Evolutionary conservation across 2,113 vertebrate genomes (phyloP).

Genomic region (Heterotis niloticus): DNA sequence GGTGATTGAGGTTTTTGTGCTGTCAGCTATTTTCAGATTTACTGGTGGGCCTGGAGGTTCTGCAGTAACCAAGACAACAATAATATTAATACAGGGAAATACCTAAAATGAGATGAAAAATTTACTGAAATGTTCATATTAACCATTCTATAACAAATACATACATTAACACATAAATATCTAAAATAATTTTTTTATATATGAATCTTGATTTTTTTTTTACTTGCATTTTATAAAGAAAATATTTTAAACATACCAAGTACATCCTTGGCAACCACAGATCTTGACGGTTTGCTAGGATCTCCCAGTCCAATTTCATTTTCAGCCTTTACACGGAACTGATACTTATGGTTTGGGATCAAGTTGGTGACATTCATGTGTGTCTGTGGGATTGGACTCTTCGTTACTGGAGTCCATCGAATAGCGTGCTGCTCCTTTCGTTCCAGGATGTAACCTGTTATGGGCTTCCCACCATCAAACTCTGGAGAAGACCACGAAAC

Average conservation of each 20-base stretch:
- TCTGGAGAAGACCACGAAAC: constrained; percentile 91
- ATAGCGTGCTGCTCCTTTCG: constrained; percentile 84
- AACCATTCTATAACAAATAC: background rate
- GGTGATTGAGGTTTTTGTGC: constrained; percentile 80
- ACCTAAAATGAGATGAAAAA: background rate
- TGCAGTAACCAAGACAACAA: constrained; percentile 52
- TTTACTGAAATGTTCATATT: background rate
- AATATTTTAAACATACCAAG: constrained; percentile 72
- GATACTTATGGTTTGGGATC: constrained; percentile 88
- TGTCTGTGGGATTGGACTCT: constrained; percentile 75
- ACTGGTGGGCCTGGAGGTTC: constrained; percentile 90
- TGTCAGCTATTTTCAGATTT: constrained; percentile 87
- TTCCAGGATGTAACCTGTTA: constrained; percentile 91
- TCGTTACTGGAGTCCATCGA: constrained; percentile 90
- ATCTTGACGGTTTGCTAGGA: constrained; percentile 86
- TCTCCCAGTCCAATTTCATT: constrained; percentile 91
- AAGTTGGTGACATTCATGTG: constrained; percentile 84
- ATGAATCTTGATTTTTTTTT: background rate
- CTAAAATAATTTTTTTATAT: background rate
- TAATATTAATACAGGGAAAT: background rate
- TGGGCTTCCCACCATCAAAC: constrained; percentile 88
- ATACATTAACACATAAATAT: background rate
- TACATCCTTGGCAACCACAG: constrained; percentile 84
- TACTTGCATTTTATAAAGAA: background rate
- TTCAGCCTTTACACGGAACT: constrained; percentile 95